These are phyloP conservation scores for Fragum whitleyi DNA, from an alignment of 2,888 invertebrate genomes.

Conservation along the genomic window DNA sequence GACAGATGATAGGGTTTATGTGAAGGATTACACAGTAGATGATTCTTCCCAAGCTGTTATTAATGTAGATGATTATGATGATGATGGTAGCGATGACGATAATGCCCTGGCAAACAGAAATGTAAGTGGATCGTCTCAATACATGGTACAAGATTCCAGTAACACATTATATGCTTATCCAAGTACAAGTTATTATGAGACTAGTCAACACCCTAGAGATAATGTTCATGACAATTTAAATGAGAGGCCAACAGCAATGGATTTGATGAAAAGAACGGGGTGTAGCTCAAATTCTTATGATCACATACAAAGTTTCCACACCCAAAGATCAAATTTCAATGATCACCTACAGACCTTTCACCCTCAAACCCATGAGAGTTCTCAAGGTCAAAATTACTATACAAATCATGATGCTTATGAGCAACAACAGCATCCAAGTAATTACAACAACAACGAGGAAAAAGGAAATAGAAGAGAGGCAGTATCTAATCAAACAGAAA, in stretches of 20 bases:
- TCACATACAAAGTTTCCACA: background rate
- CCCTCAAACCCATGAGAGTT: background rate
- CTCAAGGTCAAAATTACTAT: background rate
- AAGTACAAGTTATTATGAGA: background rate
- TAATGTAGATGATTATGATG: background rate
- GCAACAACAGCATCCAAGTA: too few relatives aligned
- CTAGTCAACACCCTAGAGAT: background rate
- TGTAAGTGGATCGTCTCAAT: background rate
- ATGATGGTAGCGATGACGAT: background rate
- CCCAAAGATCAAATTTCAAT: background rate
- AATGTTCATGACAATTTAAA: background rate
- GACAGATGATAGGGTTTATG: background rate
- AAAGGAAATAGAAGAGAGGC: too few relatives aligned
- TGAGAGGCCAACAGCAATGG: slow-evolving; percentile 3
- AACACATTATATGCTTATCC: background rate
- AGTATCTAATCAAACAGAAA: background rate
- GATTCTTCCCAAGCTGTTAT: background rate
- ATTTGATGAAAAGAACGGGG: background rate
- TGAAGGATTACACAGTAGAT: background rate
- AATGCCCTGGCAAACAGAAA: background rate
- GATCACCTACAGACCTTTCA: background rate
- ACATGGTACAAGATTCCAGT: background rate
- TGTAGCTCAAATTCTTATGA: background rate
- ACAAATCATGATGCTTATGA: background rate
- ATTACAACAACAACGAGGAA: too few relatives aligned